These are phyloP conservation scores for Apodemia zela DNA, from an alignment of 2,888 invertebrate species.

Conservation along the genomic window DNA sequence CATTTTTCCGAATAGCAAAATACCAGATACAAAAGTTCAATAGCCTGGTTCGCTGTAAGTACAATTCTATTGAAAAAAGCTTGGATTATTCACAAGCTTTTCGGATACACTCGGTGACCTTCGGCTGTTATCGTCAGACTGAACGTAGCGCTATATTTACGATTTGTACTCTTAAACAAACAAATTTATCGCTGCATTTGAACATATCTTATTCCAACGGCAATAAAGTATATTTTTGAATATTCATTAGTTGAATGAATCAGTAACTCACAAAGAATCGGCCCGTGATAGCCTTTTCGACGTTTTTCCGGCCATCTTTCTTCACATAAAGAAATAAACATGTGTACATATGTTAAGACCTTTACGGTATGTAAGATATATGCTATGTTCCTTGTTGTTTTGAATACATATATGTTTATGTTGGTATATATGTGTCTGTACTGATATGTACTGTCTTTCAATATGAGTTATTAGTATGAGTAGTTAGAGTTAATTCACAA, in stretches of 20 bases:
- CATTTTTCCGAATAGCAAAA: not conserved
- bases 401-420: not conserved
- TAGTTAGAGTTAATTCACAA: too few relatives aligned
- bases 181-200: constrained; percentile 17
- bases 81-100: constrained; percentile 36
- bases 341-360: constrained; percentile 35
- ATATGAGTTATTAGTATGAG: too few relatives aligned
- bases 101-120: constrained; percentile 53
- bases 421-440: too few relatives aligned
- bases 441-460: not conserved
- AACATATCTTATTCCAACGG: constrained; percentile 26
- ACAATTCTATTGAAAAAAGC: constrained; percentile 24
- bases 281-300: constrained; percentile 58
- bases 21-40: constrained; percentile 27
- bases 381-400: not conserved
- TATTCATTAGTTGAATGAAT: constrained; percentile 26
- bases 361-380: constrained; percentile 1
- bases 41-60: constrained; percentile 25
- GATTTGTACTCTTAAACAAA: constrained; percentile 41
- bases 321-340: constrained; percentile 57
- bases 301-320: constrained; percentile 64
- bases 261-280: constrained; percentile 45
- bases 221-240: constrained; percentile 39
- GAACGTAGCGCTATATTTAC: constrained; percentile 61
- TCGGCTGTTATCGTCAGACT: constrained; percentile 55